Base-by-base conservation (phyloP, 2,113 vertebrate species). In the Tachuris rubrigastra region DNA sequence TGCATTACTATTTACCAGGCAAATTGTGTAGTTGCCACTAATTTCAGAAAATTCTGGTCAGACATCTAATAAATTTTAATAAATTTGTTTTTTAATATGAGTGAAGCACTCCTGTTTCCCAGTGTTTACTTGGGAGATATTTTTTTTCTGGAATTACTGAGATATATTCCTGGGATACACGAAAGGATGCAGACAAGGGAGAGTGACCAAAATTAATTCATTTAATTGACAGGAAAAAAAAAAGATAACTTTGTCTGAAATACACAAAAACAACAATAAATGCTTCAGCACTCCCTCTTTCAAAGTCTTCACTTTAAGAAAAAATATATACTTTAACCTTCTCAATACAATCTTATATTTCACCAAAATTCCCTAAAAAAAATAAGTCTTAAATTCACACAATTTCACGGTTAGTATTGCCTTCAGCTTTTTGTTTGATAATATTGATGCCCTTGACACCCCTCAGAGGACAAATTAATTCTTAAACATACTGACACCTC, bases 41-140 rank as follows among this genome's bases (percentile, higher is more conserved):
- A 60, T 87, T 93, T 88, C 79, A 81, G 60, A 86, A 96, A 87
- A 15, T 60, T 79, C 28, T 83, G 55, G 59, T 95, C 95, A 87
- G 21, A 37, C 27, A 41, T 79, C 93, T 89, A 81, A 77, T 92
- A 35, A 53, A 10, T 95, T 84, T 93, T 88, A 56, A 53, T 60
- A 73, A 25, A 62, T 78, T 91, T 94, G 3, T 2, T 55, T 7
- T 90, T 96, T 85, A 75, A 91, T 88, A 82, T 44, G 39, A 72
- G 3, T 58, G 39, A 87, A 82, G 4, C 6, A 25, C 13, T 81
- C 22, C 28, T 90, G n/a, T 7, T 20, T 67, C 88, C 24, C 19
- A 67, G 60, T 41, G 21, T 67, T 47, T 84, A 5, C 52, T 79
- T 49, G 16, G 27, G 63, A 85, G 25, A 78, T 41, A 14, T 62